A percentile compares a stretch with the other conserved stretches of the same genome.
Evolutionary conservation across 2,888 invertebrate genomes (phyloP).

Genomic region (Cantharis nigra): DNA sequence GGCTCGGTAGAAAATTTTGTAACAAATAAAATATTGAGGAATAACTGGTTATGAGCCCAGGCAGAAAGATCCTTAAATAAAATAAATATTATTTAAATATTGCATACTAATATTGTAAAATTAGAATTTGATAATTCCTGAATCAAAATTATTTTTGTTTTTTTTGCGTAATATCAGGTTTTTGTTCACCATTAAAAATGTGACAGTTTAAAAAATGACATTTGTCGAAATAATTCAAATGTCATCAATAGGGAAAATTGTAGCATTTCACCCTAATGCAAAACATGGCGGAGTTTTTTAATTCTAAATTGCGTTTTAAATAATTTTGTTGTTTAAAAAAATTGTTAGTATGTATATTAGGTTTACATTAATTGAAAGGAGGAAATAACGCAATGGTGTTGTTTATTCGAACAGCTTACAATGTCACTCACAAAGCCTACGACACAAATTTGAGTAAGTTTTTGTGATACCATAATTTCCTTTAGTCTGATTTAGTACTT

Average conservation of each 20-base stretch:
- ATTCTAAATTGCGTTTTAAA: neutral
- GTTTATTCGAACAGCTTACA: neutral
- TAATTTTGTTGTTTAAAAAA: neutral
- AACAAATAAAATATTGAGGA: too few relatives aligned
- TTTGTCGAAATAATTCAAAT: neutral
- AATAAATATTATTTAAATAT: too few relatives aligned
- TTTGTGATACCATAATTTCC: neutral
- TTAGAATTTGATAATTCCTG: too few relatives aligned
- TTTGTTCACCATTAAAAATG: too few relatives aligned
- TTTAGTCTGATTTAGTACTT: neutral
- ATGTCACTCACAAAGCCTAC: neutral
- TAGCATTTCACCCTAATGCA: neutral
- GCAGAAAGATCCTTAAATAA: too few relatives aligned
- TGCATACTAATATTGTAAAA: too few relatives aligned
- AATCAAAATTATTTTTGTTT: too few relatives aligned
- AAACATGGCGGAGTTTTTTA: neutral
- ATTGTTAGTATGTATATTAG: neutral
- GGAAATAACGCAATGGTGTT: neutral
- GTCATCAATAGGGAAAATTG: neutral
- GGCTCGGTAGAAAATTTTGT: too few relatives aligned
- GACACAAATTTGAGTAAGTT: neutral
- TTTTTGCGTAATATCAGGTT: too few relatives aligned
- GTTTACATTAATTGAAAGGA: neutral
- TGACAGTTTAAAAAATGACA: neutral
- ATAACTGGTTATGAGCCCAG: too few relatives aligned